Conservation (phyloP, 2,113 vertebrate species). For the Dromaius novaehollandiae region DNA sequence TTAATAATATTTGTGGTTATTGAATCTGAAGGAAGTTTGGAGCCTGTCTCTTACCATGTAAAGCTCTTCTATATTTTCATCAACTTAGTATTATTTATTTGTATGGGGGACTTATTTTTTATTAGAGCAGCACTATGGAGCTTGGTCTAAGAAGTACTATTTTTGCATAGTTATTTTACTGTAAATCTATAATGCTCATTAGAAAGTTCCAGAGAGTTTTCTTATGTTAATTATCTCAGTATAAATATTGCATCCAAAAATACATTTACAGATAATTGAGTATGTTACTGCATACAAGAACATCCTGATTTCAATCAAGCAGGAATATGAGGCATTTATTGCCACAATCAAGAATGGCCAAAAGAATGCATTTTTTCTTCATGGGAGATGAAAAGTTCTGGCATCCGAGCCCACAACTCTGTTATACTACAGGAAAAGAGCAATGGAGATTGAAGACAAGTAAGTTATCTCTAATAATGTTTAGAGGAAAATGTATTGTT, state of each 20-base stretch:
- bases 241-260: background rate
- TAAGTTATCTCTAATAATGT: slow-evolving; percentile 30
- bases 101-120: background rate
- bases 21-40: background rate
- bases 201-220: background rate
- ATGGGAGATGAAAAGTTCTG: slow-evolving; percentile 59
- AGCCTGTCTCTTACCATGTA: background rate
- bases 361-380: slow-evolving; percentile 44
- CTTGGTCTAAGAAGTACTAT: background rate
- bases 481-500: background rate
- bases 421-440: slow-evolving; percentile 68
- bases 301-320: slow-evolving; percentile 78
- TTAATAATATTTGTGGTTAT: background rate
- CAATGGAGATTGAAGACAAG: slow-evolving; percentile 73
- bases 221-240: background rate
- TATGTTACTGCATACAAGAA: slow-evolving; percentile 72
- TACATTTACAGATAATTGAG: slow-evolving; percentile 74
- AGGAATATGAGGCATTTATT: slow-evolving; percentile 79
- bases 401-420: slow-evolving; percentile 61
- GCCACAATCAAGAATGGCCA: slow-evolving; percentile 65
- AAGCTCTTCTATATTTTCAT: background rate
- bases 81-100: background rate
- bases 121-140: background rate
- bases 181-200: background rate
- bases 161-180: background rate